Conservation (phyloP, 2,113 vertebrate species). For the Nasalis larvatus region DNA sequence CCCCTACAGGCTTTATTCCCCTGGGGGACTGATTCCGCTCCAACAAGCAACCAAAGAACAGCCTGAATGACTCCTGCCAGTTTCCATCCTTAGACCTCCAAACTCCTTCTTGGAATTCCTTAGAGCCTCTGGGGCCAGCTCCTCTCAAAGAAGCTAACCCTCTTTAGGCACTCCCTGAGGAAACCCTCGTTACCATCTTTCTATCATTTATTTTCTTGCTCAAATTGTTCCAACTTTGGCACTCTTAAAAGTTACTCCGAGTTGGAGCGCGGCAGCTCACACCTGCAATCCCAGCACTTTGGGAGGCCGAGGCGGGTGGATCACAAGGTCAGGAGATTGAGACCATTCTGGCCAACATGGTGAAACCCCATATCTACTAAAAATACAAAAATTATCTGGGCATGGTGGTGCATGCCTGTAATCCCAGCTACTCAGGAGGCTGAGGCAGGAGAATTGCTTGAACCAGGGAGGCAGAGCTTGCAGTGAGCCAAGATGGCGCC, state of each 20-base stretch:
- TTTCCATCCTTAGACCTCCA: neutral
- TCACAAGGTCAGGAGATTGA: too few species aligned
- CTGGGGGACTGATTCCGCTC: neutral
- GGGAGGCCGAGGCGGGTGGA: too few species aligned
- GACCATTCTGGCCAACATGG: too few species aligned
- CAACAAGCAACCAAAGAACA: neutral
- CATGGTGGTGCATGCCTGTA: too few species aligned
- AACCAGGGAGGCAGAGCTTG: too few species aligned
- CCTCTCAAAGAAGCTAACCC: neutral
- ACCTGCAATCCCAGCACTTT: too few species aligned
- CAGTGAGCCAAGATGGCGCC: too few species aligned
- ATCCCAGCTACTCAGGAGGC: too few species aligned
- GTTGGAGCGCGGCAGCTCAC: neutral
- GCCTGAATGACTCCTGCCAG: neutral
- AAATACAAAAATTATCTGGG: too few species aligned
- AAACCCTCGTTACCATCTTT: neutral
- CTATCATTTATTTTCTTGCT: neutral
- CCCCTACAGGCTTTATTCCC: neutral
- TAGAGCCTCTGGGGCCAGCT: neutral
- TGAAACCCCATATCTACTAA: too few species aligned
- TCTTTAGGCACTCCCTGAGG: neutral
- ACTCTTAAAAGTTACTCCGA: neutral
- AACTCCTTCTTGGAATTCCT: neutral
- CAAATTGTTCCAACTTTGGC: neutral
- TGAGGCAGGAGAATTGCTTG: too few species aligned